Evolutionary conservation across 1,140 invertebrate genomes (phyloP).

Genomic region (Calliopsis andreniformis): DNA sequence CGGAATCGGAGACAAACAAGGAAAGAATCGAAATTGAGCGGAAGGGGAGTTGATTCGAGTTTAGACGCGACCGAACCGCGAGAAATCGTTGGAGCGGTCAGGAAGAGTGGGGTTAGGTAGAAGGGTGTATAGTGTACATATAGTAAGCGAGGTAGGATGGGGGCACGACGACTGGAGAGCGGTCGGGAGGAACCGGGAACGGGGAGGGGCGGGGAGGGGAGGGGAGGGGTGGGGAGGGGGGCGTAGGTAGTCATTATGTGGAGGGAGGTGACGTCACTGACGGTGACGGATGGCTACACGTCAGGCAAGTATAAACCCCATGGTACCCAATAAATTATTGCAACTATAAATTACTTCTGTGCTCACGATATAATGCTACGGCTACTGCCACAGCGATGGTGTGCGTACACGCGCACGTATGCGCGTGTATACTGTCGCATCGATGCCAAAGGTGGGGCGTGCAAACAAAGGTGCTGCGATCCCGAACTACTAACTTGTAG

Average conservation of each 20-base stretch:
- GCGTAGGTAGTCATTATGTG: conserved; percentile 80
- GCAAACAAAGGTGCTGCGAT: conserved; percentile 73
- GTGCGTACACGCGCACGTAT: conserved; percentile 55
- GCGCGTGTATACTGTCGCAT: conserved; percentile 53
- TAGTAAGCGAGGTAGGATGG: conserved; percentile 29
- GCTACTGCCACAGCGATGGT: conserved; percentile 76
- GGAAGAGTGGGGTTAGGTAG: conserved; percentile 52
- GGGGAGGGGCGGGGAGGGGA: conserved; percentile 47
- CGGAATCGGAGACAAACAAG: too few species aligned
- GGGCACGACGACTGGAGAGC: conserved; percentile 28
- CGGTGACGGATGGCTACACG: conserved; percentile 82
- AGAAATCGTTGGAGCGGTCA: conserved; percentile 42
- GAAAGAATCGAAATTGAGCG: too few species aligned
- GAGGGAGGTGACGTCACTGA: conserved; percentile 81
- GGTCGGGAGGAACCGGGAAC: conserved; percentile 29
- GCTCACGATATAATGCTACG: conserved; percentile 81
- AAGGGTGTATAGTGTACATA: conserved; percentile 62
- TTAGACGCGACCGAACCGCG: conserved; percentile 37
- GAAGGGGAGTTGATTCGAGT: too few species aligned
- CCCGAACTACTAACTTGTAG: conserved; percentile 63
- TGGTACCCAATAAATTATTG: conserved; percentile 83
- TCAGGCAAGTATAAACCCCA: conserved; percentile 82
- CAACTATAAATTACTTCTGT: conserved; percentile 83
- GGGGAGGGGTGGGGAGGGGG: conserved; percentile 46
- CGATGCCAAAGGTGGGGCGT: conserved; percentile 56